Base-by-base conservation (phyloP, 2,113 vertebrate genomes). In the Cyphomyrus discorhynchus region DNA sequence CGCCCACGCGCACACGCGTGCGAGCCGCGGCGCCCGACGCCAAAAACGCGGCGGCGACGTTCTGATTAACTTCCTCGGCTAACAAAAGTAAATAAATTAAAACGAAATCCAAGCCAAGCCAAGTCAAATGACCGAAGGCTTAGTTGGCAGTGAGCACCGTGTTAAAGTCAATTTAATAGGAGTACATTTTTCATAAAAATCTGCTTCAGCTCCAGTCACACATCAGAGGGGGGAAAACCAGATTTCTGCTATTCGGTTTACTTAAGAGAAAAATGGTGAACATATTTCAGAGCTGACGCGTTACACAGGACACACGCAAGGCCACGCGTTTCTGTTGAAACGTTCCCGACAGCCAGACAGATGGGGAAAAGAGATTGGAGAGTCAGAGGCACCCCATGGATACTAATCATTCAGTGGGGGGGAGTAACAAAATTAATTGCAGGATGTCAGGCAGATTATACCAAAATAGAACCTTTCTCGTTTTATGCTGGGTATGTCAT, bases 151-250 rank as follows among this genome's bases (percentile, higher is more conserved):
- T n/a, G 35, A 88, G 87, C 56, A 45, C 31, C 58, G 87, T 45
- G 87, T 62, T 66, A 62, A 88, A 88, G 87, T 88, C 87, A 58
- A 66, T 88, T 66, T 42, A 84, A 42, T 42, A 42, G 52, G 56
- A 42, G 31, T 42, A 39, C 87, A 62, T 45, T 62, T 88, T 88
- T 62, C 58, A 88, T 88, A 66, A 66, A 70, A 88, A 88, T 88
- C 87, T 31, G 35, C 56, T 66, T 39, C 87, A 88, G 13, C 27
- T 62, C 49, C 27, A 53, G 85, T 47, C 56, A 45, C 87, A 88
- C 58, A 45, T 88, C 42, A 27, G 9, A 70, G 58, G 39, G 8
- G 56, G 5, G 45, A 17, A 39, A 47, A 62, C 58, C 52, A 39
- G 42, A 70, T 70, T 42, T 70, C 58, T 6, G 62, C 39, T 88